Conservation (phyloP, 1,140 invertebrate species). For the Drosophila lini region DNA sequence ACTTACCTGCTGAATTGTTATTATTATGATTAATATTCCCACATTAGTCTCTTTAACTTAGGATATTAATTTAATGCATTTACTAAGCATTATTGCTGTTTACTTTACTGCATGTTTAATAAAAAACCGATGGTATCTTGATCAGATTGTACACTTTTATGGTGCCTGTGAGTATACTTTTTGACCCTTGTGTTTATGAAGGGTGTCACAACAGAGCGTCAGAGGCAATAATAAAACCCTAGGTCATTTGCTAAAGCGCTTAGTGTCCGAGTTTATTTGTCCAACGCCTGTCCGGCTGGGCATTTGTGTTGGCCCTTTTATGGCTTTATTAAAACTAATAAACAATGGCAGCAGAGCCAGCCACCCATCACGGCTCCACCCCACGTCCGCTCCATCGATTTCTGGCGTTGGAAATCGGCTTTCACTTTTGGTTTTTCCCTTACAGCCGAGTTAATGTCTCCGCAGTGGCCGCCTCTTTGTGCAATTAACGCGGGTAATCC, state of each 20-base stretch:
- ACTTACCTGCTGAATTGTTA: too few relatives aligned
- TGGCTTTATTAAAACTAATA: constrained; percentile 79
- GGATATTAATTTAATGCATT: background rate
- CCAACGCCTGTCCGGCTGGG: constrained; percentile 20
- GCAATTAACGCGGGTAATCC: constrained; percentile 54
- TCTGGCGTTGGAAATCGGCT: constrained; percentile 37
- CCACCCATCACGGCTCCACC: background rate
- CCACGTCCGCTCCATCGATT: constrained; percentile 37
- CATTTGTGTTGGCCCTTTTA: constrained; percentile 49
- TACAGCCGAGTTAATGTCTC: constrained; percentile 35
- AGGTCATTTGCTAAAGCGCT: constrained; percentile 74
- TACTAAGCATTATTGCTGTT: constrained; percentile 3
- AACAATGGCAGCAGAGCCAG: constrained; percentile 46
- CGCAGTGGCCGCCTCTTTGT: constrained; percentile 36
- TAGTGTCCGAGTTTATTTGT: constrained; percentile 69
- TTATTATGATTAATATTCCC: background rate
- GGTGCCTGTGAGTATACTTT: constrained; percentile 1
- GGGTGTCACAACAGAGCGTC: constrained; percentile 32
- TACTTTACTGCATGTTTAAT: background rate
- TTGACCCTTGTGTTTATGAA: background rate
- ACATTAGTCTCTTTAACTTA: background rate
- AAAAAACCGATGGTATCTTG: constrained; percentile 17
- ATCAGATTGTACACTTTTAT: constrained; percentile 21
- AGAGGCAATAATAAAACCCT: constrained; percentile 41
- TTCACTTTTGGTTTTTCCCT: constrained; percentile 28